Percentiles rank a stretch among this genome's conserved stretches.
Conservation (phyloP, 2,888 invertebrate genomes). For the Allygus modestus region DNA sequence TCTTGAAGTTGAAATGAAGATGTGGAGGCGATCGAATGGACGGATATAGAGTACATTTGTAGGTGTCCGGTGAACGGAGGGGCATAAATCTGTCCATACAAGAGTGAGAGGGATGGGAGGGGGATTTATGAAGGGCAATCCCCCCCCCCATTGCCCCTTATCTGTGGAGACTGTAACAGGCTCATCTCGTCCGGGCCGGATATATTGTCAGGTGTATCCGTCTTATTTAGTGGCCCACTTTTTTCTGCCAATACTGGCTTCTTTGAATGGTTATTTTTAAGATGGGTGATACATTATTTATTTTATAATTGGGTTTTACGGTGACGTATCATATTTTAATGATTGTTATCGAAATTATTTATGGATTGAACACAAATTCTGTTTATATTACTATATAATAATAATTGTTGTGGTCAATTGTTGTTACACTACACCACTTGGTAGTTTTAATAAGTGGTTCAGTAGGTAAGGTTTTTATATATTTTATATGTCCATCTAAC, state of each 20-base stretch:
- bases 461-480: too few relatives aligned
- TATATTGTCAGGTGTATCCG: conserved; percentile 14
- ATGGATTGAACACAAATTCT: too few relatives aligned
- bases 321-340: too few relatives aligned
- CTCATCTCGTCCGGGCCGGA: conserved; percentile 9
- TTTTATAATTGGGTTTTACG: too few relatives aligned
- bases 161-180: background rate
- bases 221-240: conserved; percentile 1
- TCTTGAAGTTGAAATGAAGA: background rate
- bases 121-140: conserved; percentile 36
- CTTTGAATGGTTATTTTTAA: background rate
- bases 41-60: conserved; percentile 54
- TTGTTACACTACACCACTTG: too few relatives aligned
- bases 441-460: too few relatives aligned
- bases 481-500: too few relatives aligned
- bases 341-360: too few relatives aligned
- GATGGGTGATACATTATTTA: too few relatives aligned
- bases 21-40: background rate
- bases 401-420: too few relatives aligned
- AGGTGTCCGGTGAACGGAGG: conserved; percentile 40
- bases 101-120: conserved; percentile 30
- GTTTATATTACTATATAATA: too few relatives aligned
- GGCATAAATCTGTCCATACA: conserved; percentile 47
- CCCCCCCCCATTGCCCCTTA: background rate
- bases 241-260: conserved; percentile 3